Conservation (phyloP, 1,140 invertebrate genomes). For the Campodea augens region DNA sequence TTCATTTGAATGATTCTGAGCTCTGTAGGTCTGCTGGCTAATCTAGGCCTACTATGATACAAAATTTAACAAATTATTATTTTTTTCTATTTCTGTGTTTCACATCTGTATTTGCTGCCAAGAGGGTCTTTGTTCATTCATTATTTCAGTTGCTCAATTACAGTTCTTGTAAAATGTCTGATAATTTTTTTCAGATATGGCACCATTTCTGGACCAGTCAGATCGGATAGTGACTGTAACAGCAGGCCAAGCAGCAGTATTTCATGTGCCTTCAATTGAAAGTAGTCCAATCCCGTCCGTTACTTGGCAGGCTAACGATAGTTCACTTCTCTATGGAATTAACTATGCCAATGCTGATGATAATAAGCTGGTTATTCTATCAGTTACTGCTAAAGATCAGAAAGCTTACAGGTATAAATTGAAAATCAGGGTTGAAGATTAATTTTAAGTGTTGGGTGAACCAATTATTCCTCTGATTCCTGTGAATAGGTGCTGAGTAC, state of each 20-base stretch:
- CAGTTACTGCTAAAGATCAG: slow-evolving; percentile 45
- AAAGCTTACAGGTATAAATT: slow-evolving; percentile 46
- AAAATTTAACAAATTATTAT: too few relatives aligned
- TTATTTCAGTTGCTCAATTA: too few relatives aligned
- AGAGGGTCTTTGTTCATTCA: too few relatives aligned
- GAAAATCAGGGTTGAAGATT: too few relatives aligned
- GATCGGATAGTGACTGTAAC: slow-evolving; percentile 45
- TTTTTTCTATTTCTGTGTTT: too few relatives aligned
- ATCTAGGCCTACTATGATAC: too few relatives aligned
- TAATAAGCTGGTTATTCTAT: slow-evolving; percentile 61
- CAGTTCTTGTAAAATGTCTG: slow-evolving; percentile 4
- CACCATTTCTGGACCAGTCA: slow-evolving; percentile 45
- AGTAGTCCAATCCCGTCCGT: slow-evolving; percentile 64
- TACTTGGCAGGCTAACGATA: slow-evolving; percentile 58
- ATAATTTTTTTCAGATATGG: slow-evolving; percentile 47
- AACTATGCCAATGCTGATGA: slow-evolving; percentile 55
- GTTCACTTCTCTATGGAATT: slow-evolving; percentile 46
- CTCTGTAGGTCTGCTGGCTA: too few relatives aligned
- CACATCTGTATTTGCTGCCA: too few relatives aligned
- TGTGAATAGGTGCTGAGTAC: too few relatives aligned
- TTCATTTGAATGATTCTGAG: too few relatives aligned
- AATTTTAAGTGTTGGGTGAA: too few relatives aligned
- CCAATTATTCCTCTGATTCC: too few relatives aligned
- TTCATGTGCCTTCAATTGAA: slow-evolving; percentile 59
- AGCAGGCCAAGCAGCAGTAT: slow-evolving; percentile 56